A percentile compares a stretch with the other conserved stretches of the same genome.
Conservation (phyloP, 2,113 vertebrate species). For the Scomber colias region DNA sequence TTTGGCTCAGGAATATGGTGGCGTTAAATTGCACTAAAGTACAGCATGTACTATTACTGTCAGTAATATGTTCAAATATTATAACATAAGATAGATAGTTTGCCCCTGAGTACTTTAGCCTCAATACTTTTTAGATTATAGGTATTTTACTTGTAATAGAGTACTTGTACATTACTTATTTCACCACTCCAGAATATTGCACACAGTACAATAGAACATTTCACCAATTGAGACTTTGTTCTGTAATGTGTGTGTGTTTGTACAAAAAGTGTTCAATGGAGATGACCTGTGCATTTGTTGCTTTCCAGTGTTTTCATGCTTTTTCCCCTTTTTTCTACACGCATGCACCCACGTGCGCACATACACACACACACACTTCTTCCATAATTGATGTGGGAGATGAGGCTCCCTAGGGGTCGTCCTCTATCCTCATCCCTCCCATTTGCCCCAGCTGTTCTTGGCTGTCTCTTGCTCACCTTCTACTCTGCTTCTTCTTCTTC, state of each 20-base stretch:
- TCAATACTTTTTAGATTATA: no score
- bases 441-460: slow-evolving; percentile 72
- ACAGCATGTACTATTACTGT: no score
- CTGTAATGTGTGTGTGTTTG: slow-evolving; percentile 15
- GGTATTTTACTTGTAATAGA: not conserved
- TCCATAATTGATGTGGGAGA: slow-evolving; percentile 83
- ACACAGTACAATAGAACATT: not conserved
- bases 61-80: no score
- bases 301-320: slow-evolving; percentile 39
- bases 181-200: not conserved
- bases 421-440: slow-evolving; percentile 64
- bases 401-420: slow-evolving; percentile 72
- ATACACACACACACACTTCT: slow-evolving; percentile 31
- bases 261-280: not conserved
- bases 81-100: no score
- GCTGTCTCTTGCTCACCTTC: slow-evolving; percentile 69
- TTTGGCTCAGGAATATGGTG: no score
- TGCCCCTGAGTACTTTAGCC: no score
- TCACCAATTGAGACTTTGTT: not conserved
- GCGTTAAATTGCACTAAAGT: no score
- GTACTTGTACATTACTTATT: not conserved
- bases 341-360: slow-evolving; percentile 1
- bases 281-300: slow-evolving; percentile 27
- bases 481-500: slow-evolving; percentile 45
- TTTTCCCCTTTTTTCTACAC: not conserved